Conservation (phyloP, 2,888 invertebrate genomes). For the Andrena hattorfiana region DNA sequence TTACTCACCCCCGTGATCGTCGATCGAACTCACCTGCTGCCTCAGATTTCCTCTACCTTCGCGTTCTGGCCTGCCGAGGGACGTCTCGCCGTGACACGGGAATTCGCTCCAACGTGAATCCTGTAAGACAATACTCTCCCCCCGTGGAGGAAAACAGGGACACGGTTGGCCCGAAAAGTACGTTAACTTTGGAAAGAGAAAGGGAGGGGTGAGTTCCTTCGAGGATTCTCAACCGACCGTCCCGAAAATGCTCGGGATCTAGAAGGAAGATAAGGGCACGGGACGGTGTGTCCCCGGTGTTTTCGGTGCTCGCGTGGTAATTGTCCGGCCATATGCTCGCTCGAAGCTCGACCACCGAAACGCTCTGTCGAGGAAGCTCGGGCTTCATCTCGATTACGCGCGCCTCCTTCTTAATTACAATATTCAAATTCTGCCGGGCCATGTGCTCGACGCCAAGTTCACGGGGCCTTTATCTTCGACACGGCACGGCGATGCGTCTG, state of each 20-base stretch:
- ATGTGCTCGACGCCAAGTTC: conserved; percentile 71
- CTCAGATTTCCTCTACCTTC: not conserved
- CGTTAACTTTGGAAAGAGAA: conserved; percentile 43
- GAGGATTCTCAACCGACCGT: conserved; percentile 43
- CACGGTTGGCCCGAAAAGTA: conserved; percentile 26
- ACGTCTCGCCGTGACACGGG: conserved; percentile 28
- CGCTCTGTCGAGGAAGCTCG: conserved; percentile 71
- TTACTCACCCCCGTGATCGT: conserved; percentile 39
- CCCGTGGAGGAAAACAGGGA: not conserved
- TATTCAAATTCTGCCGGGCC: conserved; percentile 81
- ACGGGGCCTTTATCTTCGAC: conserved; percentile 4
- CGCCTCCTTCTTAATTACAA: conserved; percentile 80
- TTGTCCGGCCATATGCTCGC: conserved; percentile 80
- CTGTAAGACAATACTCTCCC: conserved; percentile 31
- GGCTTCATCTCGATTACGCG: conserved; percentile 67
- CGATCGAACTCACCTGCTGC: conserved; percentile 19
- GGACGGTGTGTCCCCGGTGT: conserved; percentile 62
- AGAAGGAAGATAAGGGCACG: conserved; percentile 60
- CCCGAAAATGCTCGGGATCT: conserved; percentile 62
- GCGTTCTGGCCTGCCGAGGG: not conserved
- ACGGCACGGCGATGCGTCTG: conserved; percentile 23
- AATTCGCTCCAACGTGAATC: conserved; percentile 29
- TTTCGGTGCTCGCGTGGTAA: conserved; percentile 73
- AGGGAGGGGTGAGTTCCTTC: conserved; percentile 12
- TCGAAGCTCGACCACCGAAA: conserved; percentile 72